Conservation (phyloP, 64 coral and sea anemone species). For the Pocillopora damicornis region DNA sequence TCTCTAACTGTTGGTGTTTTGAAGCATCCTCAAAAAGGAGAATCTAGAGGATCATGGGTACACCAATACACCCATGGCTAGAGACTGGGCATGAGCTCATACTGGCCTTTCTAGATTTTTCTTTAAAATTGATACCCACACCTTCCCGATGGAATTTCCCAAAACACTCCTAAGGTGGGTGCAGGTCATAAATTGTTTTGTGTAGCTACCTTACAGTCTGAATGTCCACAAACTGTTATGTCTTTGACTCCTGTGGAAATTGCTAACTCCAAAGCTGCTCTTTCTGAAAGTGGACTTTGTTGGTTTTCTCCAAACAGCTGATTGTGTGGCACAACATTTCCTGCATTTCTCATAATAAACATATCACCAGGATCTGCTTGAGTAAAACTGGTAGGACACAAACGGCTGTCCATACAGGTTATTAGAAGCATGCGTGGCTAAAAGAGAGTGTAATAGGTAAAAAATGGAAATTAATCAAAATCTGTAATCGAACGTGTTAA, state of each 20-base stretch:
- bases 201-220: slow-evolving; percentile 81
- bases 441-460: not conserved
- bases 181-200: too few relatives aligned
- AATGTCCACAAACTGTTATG: slow-evolving; percentile 89
- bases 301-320: slow-evolving; percentile 62
- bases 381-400: slow-evolving; percentile 59
- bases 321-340: slow-evolving; percentile 76
- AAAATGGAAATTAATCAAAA: not conserved
- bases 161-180: too few relatives aligned
- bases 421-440: slow-evolving; percentile 74
- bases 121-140: too few relatives aligned
- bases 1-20: too few relatives aligned
- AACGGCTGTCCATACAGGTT: slow-evolving; percentile 80
- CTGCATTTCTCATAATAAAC: slow-evolving; percentile 84
- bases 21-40: too few relatives aligned
- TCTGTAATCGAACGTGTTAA: not conserved
- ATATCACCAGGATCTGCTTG: slow-evolving; percentile 73
- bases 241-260: slow-evolving; percentile 53
- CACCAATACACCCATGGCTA: too few relatives aligned
- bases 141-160: too few relatives aligned
- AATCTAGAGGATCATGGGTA: too few relatives aligned
- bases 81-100: too few relatives aligned
- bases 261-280: slow-evolving; percentile 72
- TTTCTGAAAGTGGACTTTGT: slow-evolving; percentile 31
- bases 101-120: too few relatives aligned